These are phyloP conservation scores for Talpa occidentalis DNA, from an alignment of 2,113 vertebrate species.

Conservation along the genomic window DNA sequence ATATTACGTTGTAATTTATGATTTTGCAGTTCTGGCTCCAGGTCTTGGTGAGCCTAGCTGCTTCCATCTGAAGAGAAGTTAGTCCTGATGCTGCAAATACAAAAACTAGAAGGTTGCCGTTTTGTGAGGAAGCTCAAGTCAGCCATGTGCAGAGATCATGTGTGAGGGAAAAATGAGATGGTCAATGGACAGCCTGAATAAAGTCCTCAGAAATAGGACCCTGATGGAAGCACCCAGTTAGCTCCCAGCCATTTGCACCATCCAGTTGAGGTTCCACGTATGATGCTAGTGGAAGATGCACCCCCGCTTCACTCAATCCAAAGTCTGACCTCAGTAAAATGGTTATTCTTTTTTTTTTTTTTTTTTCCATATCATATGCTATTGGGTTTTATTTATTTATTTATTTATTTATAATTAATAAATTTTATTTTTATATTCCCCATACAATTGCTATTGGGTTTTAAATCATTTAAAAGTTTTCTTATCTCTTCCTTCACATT, in stretches of 20 bases:
- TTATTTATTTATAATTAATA: no score
- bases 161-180: no score
- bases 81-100: background rate
- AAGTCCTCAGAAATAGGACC: background rate
- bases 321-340: background rate
- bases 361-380: background rate
- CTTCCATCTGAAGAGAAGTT: background rate
- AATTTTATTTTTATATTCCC: no score
- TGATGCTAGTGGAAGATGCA: background rate
- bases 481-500: background rate
- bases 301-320: background rate
- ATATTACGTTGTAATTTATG: background rate
- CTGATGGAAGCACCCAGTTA: accelerated
- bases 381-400: no score
- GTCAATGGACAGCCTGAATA: background rate
- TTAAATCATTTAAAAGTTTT: background rate
- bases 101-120: no score
- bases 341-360: no score
- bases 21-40: no score
- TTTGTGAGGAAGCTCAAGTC: background rate
- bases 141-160: background rate
- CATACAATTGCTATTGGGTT: no score
- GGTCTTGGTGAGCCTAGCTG: background rate
- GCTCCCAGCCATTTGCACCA: background rate
- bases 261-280: no score